These are phyloP conservation scores for Lordiphosa mommai DNA, from an alignment of 1,140 invertebrate genomes.

Conservation along the genomic window DNA sequence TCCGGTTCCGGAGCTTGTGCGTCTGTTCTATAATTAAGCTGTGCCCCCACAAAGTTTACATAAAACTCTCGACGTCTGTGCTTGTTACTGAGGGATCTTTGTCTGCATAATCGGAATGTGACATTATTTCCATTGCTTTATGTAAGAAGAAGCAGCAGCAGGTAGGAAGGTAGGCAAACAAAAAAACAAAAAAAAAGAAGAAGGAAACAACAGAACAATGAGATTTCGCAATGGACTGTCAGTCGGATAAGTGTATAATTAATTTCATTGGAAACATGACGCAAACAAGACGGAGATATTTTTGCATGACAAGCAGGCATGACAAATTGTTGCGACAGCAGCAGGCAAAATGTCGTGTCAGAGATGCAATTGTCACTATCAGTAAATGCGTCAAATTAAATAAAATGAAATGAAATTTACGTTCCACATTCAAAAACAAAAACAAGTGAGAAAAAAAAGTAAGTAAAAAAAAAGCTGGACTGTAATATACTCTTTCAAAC, in stretches of 20 bases:
- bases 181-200: conserved; percentile 9
- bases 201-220: conserved; percentile 30
- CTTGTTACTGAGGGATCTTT: neutral
- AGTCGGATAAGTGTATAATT: conserved; percentile 59
- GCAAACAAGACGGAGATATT: conserved; percentile 18
- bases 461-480: too few species aligned
- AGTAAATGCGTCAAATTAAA: conserved; percentile 36
- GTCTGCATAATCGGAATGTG: conserved; percentile 43
- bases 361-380: conserved; percentile 57
- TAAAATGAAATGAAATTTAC: conserved; percentile 29
- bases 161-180: conserved; percentile 5
- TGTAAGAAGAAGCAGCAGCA: conserved; percentile 13
- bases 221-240: conserved; percentile 38
- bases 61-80: conserved; percentile 22
- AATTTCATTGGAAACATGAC: conserved; percentile 38
- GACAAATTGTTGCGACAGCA: conserved; percentile 45
- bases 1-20: neutral
- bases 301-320: conserved; percentile 27
- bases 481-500: too few species aligned
- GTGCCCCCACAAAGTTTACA: conserved; percentile 55
- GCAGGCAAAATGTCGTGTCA: neutral
- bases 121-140: conserved; percentile 50
- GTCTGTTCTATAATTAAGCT: conserved; percentile 59
- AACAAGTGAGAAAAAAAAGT: neutral
- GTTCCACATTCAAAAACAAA: neutral